These are phyloP conservation scores for Pedetes capensis DNA, from an alignment of 2,113 vertebrate species.

Conservation along the genomic window DNA sequence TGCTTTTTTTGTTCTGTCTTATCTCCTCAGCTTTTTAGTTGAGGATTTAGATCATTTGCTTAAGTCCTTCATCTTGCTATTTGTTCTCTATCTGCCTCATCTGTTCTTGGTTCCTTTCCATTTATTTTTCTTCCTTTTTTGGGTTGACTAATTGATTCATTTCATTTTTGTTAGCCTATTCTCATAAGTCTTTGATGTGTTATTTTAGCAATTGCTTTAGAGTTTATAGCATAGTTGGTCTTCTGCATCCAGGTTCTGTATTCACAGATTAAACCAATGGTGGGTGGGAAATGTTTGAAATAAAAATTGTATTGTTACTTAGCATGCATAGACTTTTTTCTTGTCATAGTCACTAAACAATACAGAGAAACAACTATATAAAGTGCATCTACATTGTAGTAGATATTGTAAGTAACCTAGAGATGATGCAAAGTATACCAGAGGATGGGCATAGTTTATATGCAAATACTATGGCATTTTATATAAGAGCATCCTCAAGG, in stretches of 20 bases:
- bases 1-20: background rate
- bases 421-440: background rate
- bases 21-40: background rate
- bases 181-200: background rate
- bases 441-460: background rate
- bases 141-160: background rate
- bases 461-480: background rate
- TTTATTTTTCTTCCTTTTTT: background rate
- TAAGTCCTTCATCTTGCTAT: background rate
- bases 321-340: background rate
- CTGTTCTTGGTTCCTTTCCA: background rate
- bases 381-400: background rate
- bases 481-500: background rate
- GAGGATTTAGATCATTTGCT: background rate
- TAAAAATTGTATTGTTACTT: background rate
- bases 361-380: background rate
- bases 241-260: background rate
- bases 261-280: background rate
- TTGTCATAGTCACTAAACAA: background rate
- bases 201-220: background rate
- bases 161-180: background rate
- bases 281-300: background rate
- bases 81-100: background rate
- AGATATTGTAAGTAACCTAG: background rate
- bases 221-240: background rate